Base-by-base conservation (phyloP, 2,113 vertebrate species). In the Mirounga angustirostris region DNA sequence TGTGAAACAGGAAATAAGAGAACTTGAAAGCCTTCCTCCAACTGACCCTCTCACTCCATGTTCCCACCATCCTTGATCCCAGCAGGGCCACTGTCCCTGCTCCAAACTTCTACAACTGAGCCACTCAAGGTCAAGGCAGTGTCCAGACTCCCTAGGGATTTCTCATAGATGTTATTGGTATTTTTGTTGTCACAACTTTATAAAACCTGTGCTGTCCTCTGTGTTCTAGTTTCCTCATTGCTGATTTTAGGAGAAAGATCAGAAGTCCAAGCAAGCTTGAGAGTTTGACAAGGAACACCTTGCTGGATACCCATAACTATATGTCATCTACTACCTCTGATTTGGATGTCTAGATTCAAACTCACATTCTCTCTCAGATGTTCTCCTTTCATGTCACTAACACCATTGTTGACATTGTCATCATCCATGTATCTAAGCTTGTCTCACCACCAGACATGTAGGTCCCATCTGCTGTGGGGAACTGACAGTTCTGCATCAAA, bases 401-500 rank as follows among this genome's bases (percentile, higher is more conserved):
- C 43, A 50, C 24, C 43, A 18, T 14, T 30, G 9, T 26, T 61
- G 65, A 12, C 5, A 7, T 67, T 54, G 30, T 12, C 15, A 22
- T 33, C n/a, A 8, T 43, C 14, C 11, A 5, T 21, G n/a, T 63
- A 19, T 16, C 40, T 73, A 10, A 26, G 14, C 22, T 69, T 50
- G 5, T 63, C 52, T 76, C 7, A 19, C 13, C 5, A 15, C 2
- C 1, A 2, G 2, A 15, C 22, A 9, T 28, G 3, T 18, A 14
- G 5, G 18, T 21, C 1, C 40, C 2, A 21, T 36, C 7, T 15
- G 8, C 4, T 58, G 14, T 19, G 67, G 33, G 22, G 24, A 24
- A 2, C 4, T 6, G 3, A 78, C 30, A 3, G 24, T 36, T 36
- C 11, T 36, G 16, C 63, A 63, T 46, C 13, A 4, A 5, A 3